These are phyloP conservation scores for Muscina levida DNA, from an alignment of 2,888 invertebrate genomes.

Conservation along the genomic window DNA sequence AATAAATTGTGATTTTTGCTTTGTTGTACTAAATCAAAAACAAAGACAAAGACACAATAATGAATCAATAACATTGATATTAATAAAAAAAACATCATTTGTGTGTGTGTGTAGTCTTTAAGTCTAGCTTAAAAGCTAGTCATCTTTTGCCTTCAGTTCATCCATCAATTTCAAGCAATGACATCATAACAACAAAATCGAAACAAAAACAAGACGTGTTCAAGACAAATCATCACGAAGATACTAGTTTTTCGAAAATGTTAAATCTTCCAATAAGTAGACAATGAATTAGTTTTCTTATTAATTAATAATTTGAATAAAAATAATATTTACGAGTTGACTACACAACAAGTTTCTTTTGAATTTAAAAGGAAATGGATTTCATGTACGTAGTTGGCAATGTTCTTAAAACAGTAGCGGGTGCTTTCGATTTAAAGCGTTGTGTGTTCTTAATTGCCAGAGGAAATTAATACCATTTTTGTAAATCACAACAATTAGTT, in stretches of 20 bases:
- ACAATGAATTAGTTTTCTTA: conserved; percentile 31
- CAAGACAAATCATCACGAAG: too few species aligned
- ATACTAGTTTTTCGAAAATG: too few species aligned
- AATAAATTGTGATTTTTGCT: background rate
- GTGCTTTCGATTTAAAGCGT: too few species aligned
- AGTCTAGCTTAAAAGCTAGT: background rate
- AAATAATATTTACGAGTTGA: too few species aligned
- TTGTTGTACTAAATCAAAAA: too few species aligned
- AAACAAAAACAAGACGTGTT: too few species aligned
- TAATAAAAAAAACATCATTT: too few species aligned
- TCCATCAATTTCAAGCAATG: background rate
- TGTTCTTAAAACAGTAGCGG: too few species aligned
- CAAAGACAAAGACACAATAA: too few species aligned
- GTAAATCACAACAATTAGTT: too few species aligned
- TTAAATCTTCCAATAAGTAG: background rate
- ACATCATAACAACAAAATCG: conserved; percentile 13
- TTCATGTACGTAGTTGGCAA: background rate
- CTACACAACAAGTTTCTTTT: too few species aligned
- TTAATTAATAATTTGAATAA: conserved; percentile 9
- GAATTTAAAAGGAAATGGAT: conserved; percentile 49
- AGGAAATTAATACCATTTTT: conserved; percentile 52
- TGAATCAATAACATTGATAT: too few species aligned
- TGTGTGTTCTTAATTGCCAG: background rate
- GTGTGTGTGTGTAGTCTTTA: conserved; percentile 1
- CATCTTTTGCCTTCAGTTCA: background rate